A percentile compares a stretch with the other conserved stretches of the same genome.
Evolutionary conservation across 2,113 vertebrate genomes (phyloP).

Genomic region (Stegastes partitus): DNA sequence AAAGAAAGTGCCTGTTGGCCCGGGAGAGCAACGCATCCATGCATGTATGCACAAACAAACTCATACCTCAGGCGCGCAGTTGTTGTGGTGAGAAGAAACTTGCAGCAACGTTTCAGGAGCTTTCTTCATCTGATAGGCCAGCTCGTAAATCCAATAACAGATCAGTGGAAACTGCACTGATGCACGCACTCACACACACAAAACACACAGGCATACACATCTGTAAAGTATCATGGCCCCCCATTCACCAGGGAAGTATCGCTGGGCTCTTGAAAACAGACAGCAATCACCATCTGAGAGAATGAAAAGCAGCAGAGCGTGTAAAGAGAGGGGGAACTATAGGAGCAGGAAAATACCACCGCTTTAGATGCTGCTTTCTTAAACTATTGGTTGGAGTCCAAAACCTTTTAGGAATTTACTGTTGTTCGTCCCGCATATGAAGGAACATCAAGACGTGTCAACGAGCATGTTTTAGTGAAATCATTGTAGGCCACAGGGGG

Average conservation of each 20-base stretch:
- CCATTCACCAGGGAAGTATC: conserved; percentile 54
- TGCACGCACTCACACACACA: conserved; percentile 20
- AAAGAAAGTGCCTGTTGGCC: conserved; percentile 32
- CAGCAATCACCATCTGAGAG: conserved; percentile 68
- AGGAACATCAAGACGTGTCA: conserved; percentile 34
- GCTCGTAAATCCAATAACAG: conserved; percentile 40
- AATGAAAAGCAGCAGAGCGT: conserved; percentile 68
- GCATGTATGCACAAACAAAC: conserved; percentile 20
- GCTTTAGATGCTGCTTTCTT: conserved; percentile 41
- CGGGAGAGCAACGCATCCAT: not conserved
- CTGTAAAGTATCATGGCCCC: conserved; percentile 70
- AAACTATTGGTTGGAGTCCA: conserved; percentile 44
- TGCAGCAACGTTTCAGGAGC: conserved; percentile 24
- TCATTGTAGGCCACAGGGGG: not conserved
- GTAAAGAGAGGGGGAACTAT: conserved; percentile 49
- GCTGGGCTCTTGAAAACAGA: conserved; percentile 63
- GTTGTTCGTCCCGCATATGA: conserved; percentile 26
- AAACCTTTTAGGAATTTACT: conserved; percentile 33
- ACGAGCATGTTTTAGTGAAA: conserved; percentile 8
- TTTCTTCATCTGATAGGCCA: conserved; percentile 34
- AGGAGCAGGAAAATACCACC: conserved; percentile 49
- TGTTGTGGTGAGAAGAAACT: conserved; percentile 39
- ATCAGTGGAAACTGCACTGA: conserved; percentile 43
- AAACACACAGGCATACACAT: conserved; percentile 52
- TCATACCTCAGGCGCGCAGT: conserved; percentile 18